Percentiles rank a stretch among this genome's conserved stretches.
Evolutionary conservation across 2,888 invertebrate genomes (phyloP).

Genomic region (Heliconius sara): DNA sequence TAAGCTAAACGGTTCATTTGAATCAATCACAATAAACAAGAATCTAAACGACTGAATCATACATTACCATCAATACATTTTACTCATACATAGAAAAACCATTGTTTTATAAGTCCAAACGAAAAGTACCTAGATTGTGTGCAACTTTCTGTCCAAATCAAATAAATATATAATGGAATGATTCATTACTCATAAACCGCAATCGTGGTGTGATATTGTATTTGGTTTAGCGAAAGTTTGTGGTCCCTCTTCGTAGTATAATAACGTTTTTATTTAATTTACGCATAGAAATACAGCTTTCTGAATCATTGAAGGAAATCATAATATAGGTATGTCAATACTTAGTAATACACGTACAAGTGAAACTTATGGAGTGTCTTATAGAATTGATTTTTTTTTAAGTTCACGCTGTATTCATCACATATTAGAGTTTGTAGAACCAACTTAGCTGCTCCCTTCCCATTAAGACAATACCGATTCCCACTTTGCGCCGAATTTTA

Average conservation of each 20-base stretch:
- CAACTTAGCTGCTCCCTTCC: too few relatives aligned
- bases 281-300: constrained; percentile 6
- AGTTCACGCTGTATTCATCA: too few relatives aligned
- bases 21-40: background rate
- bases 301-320: background rate
- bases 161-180: constrained; percentile 36
- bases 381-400: background rate
- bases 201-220: constrained; percentile 25
- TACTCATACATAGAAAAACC: constrained; percentile 4
- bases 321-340: background rate
- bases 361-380: background rate
- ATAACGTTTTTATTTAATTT: background rate
- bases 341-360: background rate
- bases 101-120: constrained; percentile 23
- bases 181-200: constrained; percentile 33
- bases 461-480: too few relatives aligned
- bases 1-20: background rate
- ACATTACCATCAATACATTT: background rate
- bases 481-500: too few relatives aligned
- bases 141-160: constrained; percentile 25
- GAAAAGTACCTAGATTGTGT: constrained; percentile 19
- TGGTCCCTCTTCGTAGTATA: constrained; percentile 24
- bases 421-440: too few relatives aligned
- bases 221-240: constrained; percentile 42
- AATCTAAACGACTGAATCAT: background rate